These are phyloP conservation scores for Xyrichtys novacula DNA, from an alignment of 2,797 vertebrate species.

Conservation along the genomic window DNA sequence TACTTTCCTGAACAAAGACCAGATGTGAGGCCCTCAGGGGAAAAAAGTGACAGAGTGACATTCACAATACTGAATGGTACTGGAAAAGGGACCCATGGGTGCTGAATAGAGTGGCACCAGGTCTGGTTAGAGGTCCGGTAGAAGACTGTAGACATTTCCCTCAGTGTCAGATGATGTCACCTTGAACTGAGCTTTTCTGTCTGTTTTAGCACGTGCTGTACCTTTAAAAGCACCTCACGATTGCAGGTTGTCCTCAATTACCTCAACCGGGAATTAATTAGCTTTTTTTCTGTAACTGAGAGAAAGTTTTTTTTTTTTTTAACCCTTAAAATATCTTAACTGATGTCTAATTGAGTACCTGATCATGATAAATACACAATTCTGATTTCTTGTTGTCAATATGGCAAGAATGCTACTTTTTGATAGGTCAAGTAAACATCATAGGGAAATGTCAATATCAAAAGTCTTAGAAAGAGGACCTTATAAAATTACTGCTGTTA, in stretches of 20 bases:
- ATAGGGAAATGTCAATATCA: too few species aligned
- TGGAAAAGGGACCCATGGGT: constrained; percentile 24
- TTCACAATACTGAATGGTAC: constrained; percentile 20
- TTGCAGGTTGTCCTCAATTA: not conserved
- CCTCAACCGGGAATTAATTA: too few species aligned
- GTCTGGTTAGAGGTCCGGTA: constrained; percentile 22
- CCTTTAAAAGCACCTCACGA: not conserved
- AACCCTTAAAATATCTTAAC: too few species aligned
- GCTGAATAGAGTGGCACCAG: constrained; percentile 25
- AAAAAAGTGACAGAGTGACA: constrained; percentile 53
- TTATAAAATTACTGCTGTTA: too few species aligned
- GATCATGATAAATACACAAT: too few species aligned
- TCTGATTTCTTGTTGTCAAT: too few species aligned
- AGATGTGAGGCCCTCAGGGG: constrained; percentile 49
- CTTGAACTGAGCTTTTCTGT: not conserved
- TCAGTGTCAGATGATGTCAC: constrained; percentile 12
- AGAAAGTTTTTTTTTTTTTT: too few species aligned
- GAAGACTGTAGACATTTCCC: constrained; percentile 17
- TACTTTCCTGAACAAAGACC: constrained; percentile 36
- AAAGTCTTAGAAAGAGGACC: too few species aligned
- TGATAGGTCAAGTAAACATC: too few species aligned
- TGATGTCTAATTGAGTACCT: too few species aligned
- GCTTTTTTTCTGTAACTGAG: too few species aligned
- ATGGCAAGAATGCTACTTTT: too few species aligned
- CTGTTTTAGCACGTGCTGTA: not conserved